A percentile compares a stretch with the other conserved stretches of the same genome.
phyloP scores from a whole-genome alignment of 2,888 invertebrate genomes.

The Neoascia interrupta region DNA sequence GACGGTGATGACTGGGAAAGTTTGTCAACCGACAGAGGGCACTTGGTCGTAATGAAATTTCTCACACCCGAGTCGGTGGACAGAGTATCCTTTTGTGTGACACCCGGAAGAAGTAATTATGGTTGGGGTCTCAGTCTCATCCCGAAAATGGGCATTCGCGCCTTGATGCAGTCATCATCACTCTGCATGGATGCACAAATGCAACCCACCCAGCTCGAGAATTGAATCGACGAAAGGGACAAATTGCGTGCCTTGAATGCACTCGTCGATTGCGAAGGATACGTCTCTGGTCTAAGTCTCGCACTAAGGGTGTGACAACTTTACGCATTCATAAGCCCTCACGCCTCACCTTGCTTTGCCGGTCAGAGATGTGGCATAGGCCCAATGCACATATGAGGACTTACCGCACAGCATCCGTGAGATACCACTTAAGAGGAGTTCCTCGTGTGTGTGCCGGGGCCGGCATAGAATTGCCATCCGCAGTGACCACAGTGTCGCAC shows the following conservation, averaged over 20 bases:
- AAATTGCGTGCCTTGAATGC: conserved; percentile 34
- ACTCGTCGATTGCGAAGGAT: conserved; percentile 21
- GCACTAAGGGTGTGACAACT: conserved; percentile 49
- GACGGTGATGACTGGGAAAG: too few relatives aligned
- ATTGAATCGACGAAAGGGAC: conserved; percentile 34
- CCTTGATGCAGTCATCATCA: conserved; percentile 65
- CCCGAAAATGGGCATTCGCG: conserved; percentile 38
- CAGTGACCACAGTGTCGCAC: conserved; percentile 67
- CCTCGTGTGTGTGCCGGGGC: conserved; percentile 39
- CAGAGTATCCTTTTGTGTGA: conserved; percentile 29
- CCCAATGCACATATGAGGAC: conserved; percentile 30
- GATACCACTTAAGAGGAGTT: conserved; percentile 64
- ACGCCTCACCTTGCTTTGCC: conserved; percentile 41
- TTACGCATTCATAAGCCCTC: conserved; percentile 61
- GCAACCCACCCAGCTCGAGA: not conserved
- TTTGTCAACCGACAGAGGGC: conserved; percentile 50
- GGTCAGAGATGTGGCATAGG: conserved; percentile 16
- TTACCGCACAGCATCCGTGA: conserved; percentile 60
- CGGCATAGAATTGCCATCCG: conserved; percentile 56
- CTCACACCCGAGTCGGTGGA: conserved; percentile 17
- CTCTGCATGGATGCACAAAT: not conserved
- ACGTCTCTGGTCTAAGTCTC: conserved; percentile 38
- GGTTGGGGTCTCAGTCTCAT: conserved; percentile 28
- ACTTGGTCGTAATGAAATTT: conserved; percentile 62
- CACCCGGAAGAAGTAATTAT: conserved; percentile 62